These are phyloP conservation scores for Alethe diademata DNA, from an alignment of 2,113 vertebrate species.

Conservation along the genomic window DNA sequence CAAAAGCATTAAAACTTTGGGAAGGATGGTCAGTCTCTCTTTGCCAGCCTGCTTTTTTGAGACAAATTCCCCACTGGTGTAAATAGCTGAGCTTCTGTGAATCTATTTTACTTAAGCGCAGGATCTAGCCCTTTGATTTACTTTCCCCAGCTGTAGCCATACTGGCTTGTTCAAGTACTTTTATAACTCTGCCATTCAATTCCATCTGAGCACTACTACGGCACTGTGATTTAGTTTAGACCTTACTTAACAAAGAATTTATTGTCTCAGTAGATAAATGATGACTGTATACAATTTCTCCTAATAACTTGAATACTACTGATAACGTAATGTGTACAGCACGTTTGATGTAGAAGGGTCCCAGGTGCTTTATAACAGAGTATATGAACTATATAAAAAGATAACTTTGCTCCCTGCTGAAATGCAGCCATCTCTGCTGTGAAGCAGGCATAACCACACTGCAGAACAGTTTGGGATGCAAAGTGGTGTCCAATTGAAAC, in stretches of 20 bases:
- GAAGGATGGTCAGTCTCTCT: neutral
- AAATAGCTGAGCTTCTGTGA: conserved; percentile 14
- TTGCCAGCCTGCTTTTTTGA: neutral
- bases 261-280: conserved; percentile 59
- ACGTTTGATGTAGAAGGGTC: neutral
- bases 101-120: neutral
- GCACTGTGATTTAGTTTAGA: conserved; percentile 46
- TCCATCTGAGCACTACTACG: conserved; percentile 35
- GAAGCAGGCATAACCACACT: neutral
- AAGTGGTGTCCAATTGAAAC: conserved; percentile 51
- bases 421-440: conserved; percentile 23
- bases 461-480: conserved; percentile 21
- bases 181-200: conserved; percentile 49
- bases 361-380: conserved; percentile 47
- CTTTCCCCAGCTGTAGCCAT: conserved; percentile 46
- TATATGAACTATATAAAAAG: conserved; percentile 39
- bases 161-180: conserved; percentile 44
- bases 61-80: neutral
- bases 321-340: conserved; percentile 33
- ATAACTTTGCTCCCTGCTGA: conserved; percentile 47
- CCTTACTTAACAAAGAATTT: conserved; percentile 45
- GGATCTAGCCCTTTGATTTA: conserved; percentile 38
- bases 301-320: conserved; percentile 45
- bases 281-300: conserved; percentile 39
- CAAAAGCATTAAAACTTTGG: neutral